Conservation (phyloP, 2,113 vertebrate genomes). For the Glaucomys volans region DNA sequence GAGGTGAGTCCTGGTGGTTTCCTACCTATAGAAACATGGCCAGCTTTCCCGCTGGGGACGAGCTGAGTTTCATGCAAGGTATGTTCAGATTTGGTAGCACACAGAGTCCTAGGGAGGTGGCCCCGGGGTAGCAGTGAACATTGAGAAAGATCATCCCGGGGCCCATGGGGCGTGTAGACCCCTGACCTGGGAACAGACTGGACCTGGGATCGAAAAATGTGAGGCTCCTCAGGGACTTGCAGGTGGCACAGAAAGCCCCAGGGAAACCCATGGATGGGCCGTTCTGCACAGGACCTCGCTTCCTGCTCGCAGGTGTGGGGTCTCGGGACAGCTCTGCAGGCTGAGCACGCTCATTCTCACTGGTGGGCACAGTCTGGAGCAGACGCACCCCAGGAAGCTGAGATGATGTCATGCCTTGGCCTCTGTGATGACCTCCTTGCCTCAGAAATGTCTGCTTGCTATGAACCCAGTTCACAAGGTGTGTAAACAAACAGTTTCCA, state of each 20-base stretch:
- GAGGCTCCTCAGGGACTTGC: not conserved
- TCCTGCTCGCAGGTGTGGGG: no score
- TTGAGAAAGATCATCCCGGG: no score
- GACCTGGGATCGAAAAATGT: not conserved
- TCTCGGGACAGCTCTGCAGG: no score
- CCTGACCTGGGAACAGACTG: not conserved
- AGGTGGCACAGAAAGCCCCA: not conserved
- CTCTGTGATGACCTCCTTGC: not conserved
- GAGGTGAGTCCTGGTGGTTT: no score
- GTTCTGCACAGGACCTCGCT: no score
- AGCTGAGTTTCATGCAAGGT: not conserved
- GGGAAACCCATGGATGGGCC: not conserved
- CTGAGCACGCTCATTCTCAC: no score
- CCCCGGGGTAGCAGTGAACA: no score
- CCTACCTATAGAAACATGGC: no score
- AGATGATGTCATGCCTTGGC: not conserved
- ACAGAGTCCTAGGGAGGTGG: not conserved
- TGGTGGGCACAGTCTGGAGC: not conserved
- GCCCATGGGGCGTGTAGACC: accelerated
- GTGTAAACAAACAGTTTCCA: no score
- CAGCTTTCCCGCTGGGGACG: not conserved
- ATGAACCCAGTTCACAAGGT: not conserved
- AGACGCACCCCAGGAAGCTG: not conserved
- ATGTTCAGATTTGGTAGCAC: not conserved
- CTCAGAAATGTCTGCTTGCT: not conserved